These are phyloP conservation scores for Cyphomyrus discorhynchus DNA, from an alignment of 2,113 vertebrate genomes.

Conservation along the genomic window DNA sequence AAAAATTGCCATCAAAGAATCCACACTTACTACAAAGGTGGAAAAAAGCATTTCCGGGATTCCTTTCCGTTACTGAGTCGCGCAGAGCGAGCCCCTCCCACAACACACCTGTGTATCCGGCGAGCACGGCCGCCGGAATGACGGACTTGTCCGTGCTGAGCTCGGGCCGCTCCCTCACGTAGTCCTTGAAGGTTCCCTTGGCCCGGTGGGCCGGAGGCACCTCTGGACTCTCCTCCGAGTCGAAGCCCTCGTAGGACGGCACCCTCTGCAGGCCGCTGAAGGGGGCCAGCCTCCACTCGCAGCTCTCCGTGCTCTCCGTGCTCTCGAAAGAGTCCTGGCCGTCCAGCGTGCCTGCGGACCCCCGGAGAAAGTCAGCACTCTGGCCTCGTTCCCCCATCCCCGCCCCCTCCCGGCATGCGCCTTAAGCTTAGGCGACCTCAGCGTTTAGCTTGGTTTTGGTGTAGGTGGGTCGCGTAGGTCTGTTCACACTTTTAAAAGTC, in stretches of 20 bases:
- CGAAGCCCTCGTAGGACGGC: conserved; percentile 96
- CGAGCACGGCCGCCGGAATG: conserved; percentile 91
- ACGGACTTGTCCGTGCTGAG: conserved; percentile 98
- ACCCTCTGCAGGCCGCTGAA: conserved; percentile 96
- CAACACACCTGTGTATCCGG: conserved; percentile 91
- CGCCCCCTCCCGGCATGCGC: background rate
- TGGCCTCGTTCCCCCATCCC: background rate
- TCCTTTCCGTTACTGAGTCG: background rate
- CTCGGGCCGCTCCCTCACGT: conserved; percentile 93
- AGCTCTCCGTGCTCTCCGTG: conserved; percentile 94
- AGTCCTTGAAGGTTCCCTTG: conserved; percentile 99
- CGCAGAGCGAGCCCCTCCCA: background rate
- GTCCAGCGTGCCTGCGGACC: conserved; percentile 77
- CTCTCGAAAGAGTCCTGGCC: conserved; percentile 98
- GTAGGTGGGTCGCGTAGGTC: background rate
- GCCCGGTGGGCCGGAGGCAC: conserved; percentile 85
- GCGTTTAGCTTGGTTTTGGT: background rate
- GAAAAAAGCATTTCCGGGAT: background rate
- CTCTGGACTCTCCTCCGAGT: conserved; percentile 87
- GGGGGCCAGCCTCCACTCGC: conserved; percentile 88
- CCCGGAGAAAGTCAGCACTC: background rate
- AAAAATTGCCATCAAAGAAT: background rate
- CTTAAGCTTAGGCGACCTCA: background rate
- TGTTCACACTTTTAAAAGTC: background rate
- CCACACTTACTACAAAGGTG: background rate